Conservation (phyloP, 2,797 vertebrate genomes). For the Mastacembelus armatus region DNA sequence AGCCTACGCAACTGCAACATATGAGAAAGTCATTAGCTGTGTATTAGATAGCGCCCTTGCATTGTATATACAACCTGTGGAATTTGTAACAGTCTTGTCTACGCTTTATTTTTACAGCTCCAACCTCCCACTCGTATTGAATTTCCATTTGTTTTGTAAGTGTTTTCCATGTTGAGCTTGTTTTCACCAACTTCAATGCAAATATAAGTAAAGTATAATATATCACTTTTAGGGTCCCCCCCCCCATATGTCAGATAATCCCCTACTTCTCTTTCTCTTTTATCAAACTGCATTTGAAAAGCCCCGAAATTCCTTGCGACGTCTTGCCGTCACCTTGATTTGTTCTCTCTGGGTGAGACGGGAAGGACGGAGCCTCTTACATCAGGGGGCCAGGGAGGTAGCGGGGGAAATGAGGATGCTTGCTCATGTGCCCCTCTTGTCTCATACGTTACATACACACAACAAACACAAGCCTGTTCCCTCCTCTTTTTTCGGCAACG, state of each 20-base stretch:
- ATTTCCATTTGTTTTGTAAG: slow-evolving; percentile 39
- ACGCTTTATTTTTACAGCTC: slow-evolving; percentile 40
- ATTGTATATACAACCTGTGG: slow-evolving; percentile 75
- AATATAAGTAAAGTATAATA: slow-evolving; percentile 40
- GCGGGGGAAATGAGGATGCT: slow-evolving; percentile 52
- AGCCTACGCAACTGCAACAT: slow-evolving; percentile 67
- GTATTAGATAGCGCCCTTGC: slow-evolving; percentile 59
- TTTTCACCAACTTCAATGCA: slow-evolving; percentile 49
- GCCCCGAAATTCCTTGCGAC: slow-evolving; percentile 63
- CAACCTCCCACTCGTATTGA: slow-evolving; percentile 25
- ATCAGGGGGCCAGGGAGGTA: slow-evolving; percentile 43
- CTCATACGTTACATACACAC: slow-evolving; percentile 65
- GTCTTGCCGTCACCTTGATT: slow-evolving; percentile 67
- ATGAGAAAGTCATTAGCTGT: slow-evolving; percentile 63
- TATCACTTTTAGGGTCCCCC: slow-evolving; percentile 18
- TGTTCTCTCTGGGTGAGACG: slow-evolving; percentile 35
- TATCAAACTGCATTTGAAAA: slow-evolving; percentile 65
- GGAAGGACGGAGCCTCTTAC: slow-evolving; percentile 51
- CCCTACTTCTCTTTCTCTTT: slow-evolving; percentile 15
- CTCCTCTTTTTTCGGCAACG: slow-evolving; percentile 59
- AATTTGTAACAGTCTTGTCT: slow-evolving; percentile 64
- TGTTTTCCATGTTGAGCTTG: slow-evolving; percentile 42
- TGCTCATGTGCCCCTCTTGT: slow-evolving; percentile 55
- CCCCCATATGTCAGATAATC: slow-evolving; percentile 39
- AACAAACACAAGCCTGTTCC: slow-evolving; percentile 45